phyloP scores from a whole-genome alignment of 1,140 invertebrate species.

The Globodera ellingtonae region DNA sequence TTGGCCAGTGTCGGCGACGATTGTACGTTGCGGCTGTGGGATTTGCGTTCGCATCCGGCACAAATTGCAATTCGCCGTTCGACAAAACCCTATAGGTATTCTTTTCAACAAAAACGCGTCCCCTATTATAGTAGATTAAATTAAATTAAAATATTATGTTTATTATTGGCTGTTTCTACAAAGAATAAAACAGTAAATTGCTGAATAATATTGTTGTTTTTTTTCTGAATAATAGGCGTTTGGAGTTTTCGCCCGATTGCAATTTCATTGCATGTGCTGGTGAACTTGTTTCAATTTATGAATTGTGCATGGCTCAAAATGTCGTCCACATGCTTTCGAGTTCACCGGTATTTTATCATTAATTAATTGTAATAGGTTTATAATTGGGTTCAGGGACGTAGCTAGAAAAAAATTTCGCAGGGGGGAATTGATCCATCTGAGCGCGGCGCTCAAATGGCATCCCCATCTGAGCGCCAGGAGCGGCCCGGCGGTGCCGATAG shows the following conservation, averaged over 20 bases:
- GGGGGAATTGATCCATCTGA: too few relatives aligned
- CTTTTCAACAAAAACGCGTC: not conserved
- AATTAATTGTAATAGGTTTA: not conserved
- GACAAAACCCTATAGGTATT: slow-evolving; percentile 15
- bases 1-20: slow-evolving; percentile 29
- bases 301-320: slow-evolving; percentile 32
- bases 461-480: too few relatives aligned
- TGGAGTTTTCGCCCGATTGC: slow-evolving; percentile 40
- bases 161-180: too few relatives aligned
- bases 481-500: too few relatives aligned
- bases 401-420: too few relatives aligned
- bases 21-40: slow-evolving; percentile 32
- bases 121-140: too few relatives aligned
- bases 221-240: slow-evolving; percentile 7
- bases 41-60: slow-evolving; percentile 36
- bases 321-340: slow-evolving; percentile 33
- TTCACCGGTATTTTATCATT: slow-evolving; percentile 26
- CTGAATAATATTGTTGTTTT: not conserved
- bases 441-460: too few relatives aligned
- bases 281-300: slow-evolving; percentile 32
- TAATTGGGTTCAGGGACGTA: too few relatives aligned
- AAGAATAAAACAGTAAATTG: not conserved
- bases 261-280: slow-evolving; percentile 39
- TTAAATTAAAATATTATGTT: too few relatives aligned
- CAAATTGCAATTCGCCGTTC: slow-evolving; percentile 31